Evolutionary conservation across 2,888 invertebrate genomes (phyloP), one percentile per base, ranked within the genome.

Genomic region (Eulithis testata): DNA sequence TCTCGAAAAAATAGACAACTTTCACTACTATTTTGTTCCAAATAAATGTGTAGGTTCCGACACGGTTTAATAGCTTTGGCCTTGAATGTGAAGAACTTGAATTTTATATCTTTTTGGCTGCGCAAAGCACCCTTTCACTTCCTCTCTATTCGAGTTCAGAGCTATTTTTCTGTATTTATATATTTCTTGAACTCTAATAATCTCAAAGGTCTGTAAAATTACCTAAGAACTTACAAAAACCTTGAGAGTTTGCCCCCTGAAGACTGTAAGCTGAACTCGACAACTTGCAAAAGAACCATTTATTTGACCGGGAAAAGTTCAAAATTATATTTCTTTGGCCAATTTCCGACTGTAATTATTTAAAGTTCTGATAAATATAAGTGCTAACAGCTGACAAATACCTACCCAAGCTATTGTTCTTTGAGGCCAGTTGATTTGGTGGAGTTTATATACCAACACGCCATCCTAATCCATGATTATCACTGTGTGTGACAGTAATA

Each of bases 241-340:
- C 76, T 80, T 76, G 73, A 71, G 79, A 81, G 73, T 80, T 75
- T 63, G 69, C 72, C 69, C 73, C 73, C 74, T 69, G 72, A 70
- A 69, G 76, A 66, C 66, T 72, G 68, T 68, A 70, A 71, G 76
- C 74, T 73, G 78, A 81, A 82, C 79, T 82, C 77, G 71, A 36
- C 55, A 80, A 83, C 75, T 82, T 77, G 70, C 69, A 73, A 79
- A 80, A 82, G 80, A 78, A 77, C 80, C 80, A 83, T 83, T 80
- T 77, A 80, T 80, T 76, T 71, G 70, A 71, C 67, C 66, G 70
- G 72, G 75, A 80, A 82, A 82, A 80, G 79, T 70, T 76, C 74
- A 73, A 78, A 82, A 81, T 82, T 81, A 81, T 78, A 76, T 82
- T 82, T 78, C 75, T 81, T 75, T 60, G 69, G 73, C 69, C 77